These are phyloP conservation scores for Salpingus planirostris DNA, from an alignment of 2,888 invertebrate genomes.

Conservation along the genomic window DNA sequence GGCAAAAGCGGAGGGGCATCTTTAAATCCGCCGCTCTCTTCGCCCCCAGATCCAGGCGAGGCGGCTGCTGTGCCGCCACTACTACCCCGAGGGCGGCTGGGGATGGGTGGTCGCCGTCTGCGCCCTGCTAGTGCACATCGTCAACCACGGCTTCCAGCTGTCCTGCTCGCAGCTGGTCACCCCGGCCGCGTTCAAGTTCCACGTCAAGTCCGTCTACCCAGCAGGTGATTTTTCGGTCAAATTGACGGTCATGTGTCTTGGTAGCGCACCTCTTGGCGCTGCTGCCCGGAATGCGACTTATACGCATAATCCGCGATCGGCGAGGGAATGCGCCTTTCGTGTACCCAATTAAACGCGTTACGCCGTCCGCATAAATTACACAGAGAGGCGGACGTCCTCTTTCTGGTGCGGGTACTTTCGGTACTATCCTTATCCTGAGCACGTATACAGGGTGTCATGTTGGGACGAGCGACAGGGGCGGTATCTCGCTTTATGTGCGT, in stretches of 20 bases:
- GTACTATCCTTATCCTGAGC: slow-evolving; percentile 16
- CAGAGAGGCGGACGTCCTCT: slow-evolving; percentile 9
- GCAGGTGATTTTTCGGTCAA: slow-evolving; percentile 53
- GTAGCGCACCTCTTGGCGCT: no score
- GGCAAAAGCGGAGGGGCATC: no score
- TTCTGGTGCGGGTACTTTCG: slow-evolving; percentile 5
- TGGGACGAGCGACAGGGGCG: no score
- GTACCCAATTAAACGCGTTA: slow-evolving; percentile 25
- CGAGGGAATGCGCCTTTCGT: slow-evolving; percentile 20
- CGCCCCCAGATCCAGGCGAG: slow-evolving; percentile 56
- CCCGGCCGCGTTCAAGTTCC: slow-evolving; percentile 53
- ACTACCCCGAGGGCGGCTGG: slow-evolving; percentile 84
- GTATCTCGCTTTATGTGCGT: no score
- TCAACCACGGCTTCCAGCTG: slow-evolving; percentile 68
- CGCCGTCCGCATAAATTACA: slow-evolving; percentile 21
- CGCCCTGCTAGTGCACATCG: slow-evolving; percentile 60
- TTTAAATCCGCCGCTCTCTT: no score
- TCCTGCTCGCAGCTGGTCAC: slow-evolving; percentile 53
- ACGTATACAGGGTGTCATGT: slow-evolving; percentile 13
- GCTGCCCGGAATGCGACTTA: no score
- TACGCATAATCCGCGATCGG: slow-evolving; percentile 13
- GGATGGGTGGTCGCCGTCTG: slow-evolving; percentile 73
- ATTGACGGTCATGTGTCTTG: no score
- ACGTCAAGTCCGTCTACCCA: slow-evolving; percentile 53
- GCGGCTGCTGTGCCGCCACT: slow-evolving; percentile 60